Evolutionary conservation across 2,113 vertebrate genomes (phyloP).

Genomic region (Oreocharis arfaki): DNA sequence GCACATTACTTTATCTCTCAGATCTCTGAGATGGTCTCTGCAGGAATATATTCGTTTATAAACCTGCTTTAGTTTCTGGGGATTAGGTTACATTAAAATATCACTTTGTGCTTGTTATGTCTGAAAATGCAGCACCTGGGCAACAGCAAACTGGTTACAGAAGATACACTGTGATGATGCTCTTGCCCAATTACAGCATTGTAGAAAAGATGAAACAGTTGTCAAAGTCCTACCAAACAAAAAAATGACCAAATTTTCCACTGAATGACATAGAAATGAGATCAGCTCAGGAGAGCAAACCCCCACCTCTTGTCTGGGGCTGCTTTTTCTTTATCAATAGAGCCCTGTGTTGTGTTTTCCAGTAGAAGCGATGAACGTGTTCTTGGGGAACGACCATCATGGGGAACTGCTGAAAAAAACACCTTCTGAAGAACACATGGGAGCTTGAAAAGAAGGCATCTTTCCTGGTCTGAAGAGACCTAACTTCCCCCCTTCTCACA

Average conservation of each 20-base stretch:
- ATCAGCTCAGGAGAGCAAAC: background rate
- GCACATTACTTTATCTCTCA: background rate
- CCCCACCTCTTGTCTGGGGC: background rate
- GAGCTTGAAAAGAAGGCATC: background rate
- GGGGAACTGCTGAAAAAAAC: background rate
- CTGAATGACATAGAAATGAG: background rate
- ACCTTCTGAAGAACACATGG: background rate
- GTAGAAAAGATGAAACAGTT: background rate
- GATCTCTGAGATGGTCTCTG: background rate
- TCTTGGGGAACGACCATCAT: background rate
- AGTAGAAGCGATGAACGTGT: background rate
- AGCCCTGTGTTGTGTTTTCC: background rate
- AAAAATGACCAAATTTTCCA: background rate
- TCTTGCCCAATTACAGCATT: background rate
- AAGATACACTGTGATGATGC: background rate
- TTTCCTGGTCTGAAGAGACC: background rate
- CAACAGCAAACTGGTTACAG: background rate
- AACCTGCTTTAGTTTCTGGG: background rate
- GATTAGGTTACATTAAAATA: background rate
- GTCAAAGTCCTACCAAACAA: background rate
- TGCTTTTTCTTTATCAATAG: background rate
- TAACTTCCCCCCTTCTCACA: background rate
- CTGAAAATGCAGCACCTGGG: background rate
- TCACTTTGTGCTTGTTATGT: background rate
- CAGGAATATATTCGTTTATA: background rate